phyloP scores from a whole-genome alignment of 2,797 vertebrate genomes.

The Crenichthys baileyi region DNA sequence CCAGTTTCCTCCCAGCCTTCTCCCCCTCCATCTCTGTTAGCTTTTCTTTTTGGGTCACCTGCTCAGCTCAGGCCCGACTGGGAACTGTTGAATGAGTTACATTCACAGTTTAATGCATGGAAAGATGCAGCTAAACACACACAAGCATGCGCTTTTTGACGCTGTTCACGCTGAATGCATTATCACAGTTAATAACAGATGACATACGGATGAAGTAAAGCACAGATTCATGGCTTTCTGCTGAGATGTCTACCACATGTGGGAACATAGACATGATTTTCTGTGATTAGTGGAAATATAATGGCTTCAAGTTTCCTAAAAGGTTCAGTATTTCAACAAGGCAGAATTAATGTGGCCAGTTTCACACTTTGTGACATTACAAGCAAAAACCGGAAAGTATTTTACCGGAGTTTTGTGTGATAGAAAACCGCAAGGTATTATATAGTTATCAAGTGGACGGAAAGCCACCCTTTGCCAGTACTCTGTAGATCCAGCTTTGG shows the following conservation, averaged over 20 bases:
- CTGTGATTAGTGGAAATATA: not conserved
- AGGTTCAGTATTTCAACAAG: not conserved
- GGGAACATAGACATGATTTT: slow-evolving; percentile 1
- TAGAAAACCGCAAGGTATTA: no score
- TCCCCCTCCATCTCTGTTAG: slow-evolving; percentile 61
- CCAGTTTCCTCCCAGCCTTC: slow-evolving; percentile 37
- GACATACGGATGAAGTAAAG: slow-evolving; percentile 35
- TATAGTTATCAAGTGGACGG: no score
- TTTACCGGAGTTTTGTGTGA: no score
- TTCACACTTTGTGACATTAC: no score
- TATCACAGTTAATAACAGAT: slow-evolving; percentile 53
- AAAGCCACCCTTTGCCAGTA: no score
- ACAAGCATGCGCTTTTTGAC: not conserved
- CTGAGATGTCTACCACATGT: slow-evolving; percentile 10
- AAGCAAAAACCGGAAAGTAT: no score
- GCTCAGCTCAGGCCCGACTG: slow-evolving; percentile 68
- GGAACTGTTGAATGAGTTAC: slow-evolving; percentile 71
- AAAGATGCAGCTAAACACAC: slow-evolving; percentile 12
- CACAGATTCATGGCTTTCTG: slow-evolving; percentile 20
- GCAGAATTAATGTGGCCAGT: no score
- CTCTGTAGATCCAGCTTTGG: no score
- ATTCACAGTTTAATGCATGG: slow-evolving; percentile 53
- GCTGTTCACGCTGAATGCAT: slow-evolving; percentile 40
- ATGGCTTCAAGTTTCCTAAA: slow-evolving; percentile 8
- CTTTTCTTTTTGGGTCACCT: slow-evolving; percentile 81